Conservation (phyloP, 2,888 invertebrate genomes). For the Agonopterix arenella region DNA sequence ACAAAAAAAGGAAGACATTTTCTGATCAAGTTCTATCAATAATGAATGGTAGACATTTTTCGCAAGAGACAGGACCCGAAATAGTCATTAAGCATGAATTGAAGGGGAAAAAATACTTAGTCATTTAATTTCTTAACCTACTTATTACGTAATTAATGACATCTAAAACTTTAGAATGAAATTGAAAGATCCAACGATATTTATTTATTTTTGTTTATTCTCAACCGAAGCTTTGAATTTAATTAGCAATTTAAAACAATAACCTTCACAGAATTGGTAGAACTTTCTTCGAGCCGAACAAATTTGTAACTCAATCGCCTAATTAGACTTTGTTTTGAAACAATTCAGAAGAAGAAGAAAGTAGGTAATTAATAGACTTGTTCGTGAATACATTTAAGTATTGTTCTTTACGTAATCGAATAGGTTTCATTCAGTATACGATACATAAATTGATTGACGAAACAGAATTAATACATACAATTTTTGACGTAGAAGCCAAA, state of each 20-base stretch:
- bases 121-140: too few relatives aligned
- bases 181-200: background rate
- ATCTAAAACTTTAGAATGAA: too few relatives aligned
- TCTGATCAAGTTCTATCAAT: slow-evolving; percentile 46
- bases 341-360: slow-evolving; percentile 30
- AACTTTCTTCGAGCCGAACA: slow-evolving; percentile 11
- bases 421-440: too few relatives aligned
- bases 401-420: background rate
- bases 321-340: slow-evolving; percentile 57
- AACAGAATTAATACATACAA: too few relatives aligned
- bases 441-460: too few relatives aligned
- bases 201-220: background rate
- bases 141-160: too few relatives aligned
- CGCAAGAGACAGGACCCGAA: background rate
- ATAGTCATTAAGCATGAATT: background rate
- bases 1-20: slow-evolving; percentile 38
- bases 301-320: slow-evolving; percentile 63
- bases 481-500: too few relatives aligned
- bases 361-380: slow-evolving; percentile 36
- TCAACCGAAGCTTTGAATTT: background rate
- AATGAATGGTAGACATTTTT: slow-evolving; percentile 27
- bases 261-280: slow-evolving; percentile 1
- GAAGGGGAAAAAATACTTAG: too few relatives aligned
- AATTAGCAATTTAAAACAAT: slow-evolving; percentile 6
- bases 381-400: slow-evolving; percentile 1